Evolutionary conservation across 2,888 invertebrate species (phyloP), one percentile per base, ranked within the genome.

Genomic region (Antitype chi): DNA sequence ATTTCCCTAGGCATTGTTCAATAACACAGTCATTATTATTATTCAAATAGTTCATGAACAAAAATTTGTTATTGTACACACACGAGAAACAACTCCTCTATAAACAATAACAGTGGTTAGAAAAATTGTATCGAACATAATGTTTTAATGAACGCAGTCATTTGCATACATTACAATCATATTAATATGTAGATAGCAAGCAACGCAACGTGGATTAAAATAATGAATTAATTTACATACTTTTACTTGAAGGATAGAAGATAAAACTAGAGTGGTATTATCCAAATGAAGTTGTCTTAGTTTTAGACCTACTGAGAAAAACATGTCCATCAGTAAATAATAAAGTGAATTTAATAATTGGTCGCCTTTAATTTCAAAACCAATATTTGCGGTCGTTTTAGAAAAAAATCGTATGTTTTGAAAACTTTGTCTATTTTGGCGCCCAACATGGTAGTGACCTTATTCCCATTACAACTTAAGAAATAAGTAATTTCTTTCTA

Each of bases 121-220:
- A 68, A 74, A 53, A 70, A 20, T 20, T 47, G 25, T 70, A 70
- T 68, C 43, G 32, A 59, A 81, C 52, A 20, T 20, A 66, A 77
- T 55, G 43, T 74, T 68, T 64, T 74, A 71, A 84, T 85, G 49
- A 69, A 66, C 49, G 38, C 60, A 69, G 15, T 59, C 47, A 63
- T 78, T 77, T 72, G 62, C 72, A 81, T 84, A 57, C 1, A n/a
- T 13, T 55, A 55, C n/a, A n/a, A n/a, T n/a, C n/a, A 23, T 17
- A 66, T 71, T 74, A 71, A 71, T 64, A 70, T 67, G 23, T 32
- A 47, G 25, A 28, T 49, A 53, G 64, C 32, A 52, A 53, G 43
- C 13, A 43, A 43, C 9, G 62, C 57, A 66, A 47, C 53, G 66
- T 66, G 64, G 53, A 72, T 72, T 60, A 76, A 17, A 38, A 47